Base-by-base conservation (phyloP, 2,113 vertebrate genomes). In the Speoplatyrhinus poulsoni region DNA sequence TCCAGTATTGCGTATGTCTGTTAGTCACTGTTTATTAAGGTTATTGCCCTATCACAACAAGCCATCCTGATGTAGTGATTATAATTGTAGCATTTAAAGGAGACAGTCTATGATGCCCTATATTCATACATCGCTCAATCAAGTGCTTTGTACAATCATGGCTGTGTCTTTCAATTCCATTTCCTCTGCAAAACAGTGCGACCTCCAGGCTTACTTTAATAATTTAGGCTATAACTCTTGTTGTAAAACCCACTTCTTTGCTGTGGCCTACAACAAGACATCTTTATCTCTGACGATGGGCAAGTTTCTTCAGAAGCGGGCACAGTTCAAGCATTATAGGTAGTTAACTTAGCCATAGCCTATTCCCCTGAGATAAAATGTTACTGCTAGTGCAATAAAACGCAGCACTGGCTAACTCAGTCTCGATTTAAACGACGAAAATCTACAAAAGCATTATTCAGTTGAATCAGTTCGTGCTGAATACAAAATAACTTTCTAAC, bases 51-150 rank as follows among this genome's bases (percentile, higher is more conserved):
- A 82, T 87, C 82, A 79, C 75, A 81, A 75, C 70, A 75, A 66
- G 33, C 47, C 66, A 74, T 73, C 67, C 58, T 76, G 69, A 68
- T 66, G 48, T 60, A 41, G 55, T 80, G 87, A 90, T 89, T 88
- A 72, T 82, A 75, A 91, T 89, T 78, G 60, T 64, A 82, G 79
- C 70, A 79, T 76, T 72, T 68, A 72, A 83, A 79, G 61, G 3
- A 83, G 66, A 70, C 74, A 15, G 63, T 60, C 70, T 60, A 53
- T 63, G 26, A 69, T 73, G 71, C 75, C 75, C 50, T 57, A 60
- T 77, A 60, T 77, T 77, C 69, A 73, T 76, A 81, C 73, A 78
- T 89, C 84, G 82, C 87, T 79, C 81, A 89, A 91, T 88, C 87
- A 1, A 90, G 80, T 78, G 81, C 83, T 85, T 88, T 82, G 85